Percentiles rank a stretch among this genome's conserved stretches.
Conservation (phyloP, 1,140 invertebrate genomes). For the Eulimnadia texana region DNA sequence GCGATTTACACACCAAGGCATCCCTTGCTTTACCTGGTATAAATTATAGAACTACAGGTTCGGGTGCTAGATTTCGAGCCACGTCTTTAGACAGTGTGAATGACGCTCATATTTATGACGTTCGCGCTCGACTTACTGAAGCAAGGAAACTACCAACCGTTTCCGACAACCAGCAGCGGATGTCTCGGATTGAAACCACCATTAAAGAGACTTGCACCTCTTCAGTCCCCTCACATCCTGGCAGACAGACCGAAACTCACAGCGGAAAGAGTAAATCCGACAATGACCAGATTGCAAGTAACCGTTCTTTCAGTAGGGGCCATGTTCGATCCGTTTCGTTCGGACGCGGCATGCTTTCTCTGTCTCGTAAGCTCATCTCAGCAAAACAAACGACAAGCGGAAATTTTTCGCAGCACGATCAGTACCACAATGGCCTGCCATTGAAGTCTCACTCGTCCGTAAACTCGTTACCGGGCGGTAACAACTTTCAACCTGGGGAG, state of each 20-base stretch:
- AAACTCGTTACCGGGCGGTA: neutral
- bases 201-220: neutral
- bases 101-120: conserved; percentile 21
- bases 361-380: neutral
- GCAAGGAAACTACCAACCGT: neutral
- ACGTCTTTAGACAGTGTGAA: neutral
- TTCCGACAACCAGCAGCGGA: neutral
- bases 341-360: neutral
- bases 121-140: conserved; percentile 22
- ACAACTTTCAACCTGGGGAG: neutral
- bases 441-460: neutral
- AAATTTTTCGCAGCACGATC: neutral
- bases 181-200: conserved; percentile 7
- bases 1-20: no score
- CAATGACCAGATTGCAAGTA: neutral
- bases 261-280: no score
- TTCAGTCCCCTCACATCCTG: neutral
- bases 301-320: conserved; percentile 8
- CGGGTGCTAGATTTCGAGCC: neutral
- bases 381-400: neutral
- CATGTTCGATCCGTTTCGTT: conserved; percentile 12
- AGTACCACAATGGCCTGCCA: neutral
- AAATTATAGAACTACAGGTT: neutral
- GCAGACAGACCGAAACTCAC: no score
- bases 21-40: neutral